Evolutionary conservation across 1,140 invertebrate species (phyloP), one percentile per base, ranked within the genome.

Genomic region (Aphidius ervi): DNA sequence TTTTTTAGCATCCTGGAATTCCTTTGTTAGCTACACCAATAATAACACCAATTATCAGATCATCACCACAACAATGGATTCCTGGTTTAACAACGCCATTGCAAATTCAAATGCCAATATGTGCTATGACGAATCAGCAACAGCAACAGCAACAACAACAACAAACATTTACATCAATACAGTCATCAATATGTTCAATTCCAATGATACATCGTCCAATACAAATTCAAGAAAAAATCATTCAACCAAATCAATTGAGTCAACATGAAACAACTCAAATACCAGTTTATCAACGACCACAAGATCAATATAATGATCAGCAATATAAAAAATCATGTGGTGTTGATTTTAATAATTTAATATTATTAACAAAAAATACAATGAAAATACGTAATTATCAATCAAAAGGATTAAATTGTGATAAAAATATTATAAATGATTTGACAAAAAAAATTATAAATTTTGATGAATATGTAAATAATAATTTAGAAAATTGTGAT

Each of bases 331-430:
- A 76, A 45, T 73, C 55, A 56, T 74, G 76, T 16, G 77, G 76
- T 0, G 75, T 75, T 1, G 77, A 79, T 53, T 78, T 78, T 41
- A 77, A 71, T 20, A 80, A 80, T 62, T 62, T 80, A 1, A 80
- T 80, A 46, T 48, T 80, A 0, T 37, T 80, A 40, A 80, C 78
- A 2, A 80, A 77, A 43, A 78, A 64, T 37, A 75, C 70, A 0
- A 74, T 77, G 70, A 80, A 77, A 56, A 68, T 69, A 4, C 67
- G 74, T 16, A 62, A 71, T 5, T 70, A 65, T 9, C 70, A 71
- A 23, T 63, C 71, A 9, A 79, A 75, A 16, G 63, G 2, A 31
- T 31, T 31, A 31, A 31, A 31, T 31, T 31, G 1, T 31, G 23
- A 31, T 31, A 31, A 31, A 31, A 31, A 31, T 31, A 31, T 31